phyloP scores from a whole-genome alignment of 2,113 vertebrate species.

The Orcinus orca region DNA sequence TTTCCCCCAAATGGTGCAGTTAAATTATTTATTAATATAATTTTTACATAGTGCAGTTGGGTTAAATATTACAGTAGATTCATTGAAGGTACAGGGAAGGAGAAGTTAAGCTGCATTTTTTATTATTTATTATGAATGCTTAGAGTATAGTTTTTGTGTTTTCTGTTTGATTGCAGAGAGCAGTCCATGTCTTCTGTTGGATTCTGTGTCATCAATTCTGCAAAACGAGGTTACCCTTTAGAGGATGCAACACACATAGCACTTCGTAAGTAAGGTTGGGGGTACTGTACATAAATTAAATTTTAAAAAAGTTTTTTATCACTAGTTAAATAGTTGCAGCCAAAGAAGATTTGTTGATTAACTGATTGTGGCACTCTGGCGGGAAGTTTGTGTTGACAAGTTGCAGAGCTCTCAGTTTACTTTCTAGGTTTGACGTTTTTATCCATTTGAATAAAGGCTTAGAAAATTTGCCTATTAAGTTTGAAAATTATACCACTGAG shows the following conservation, averaged over 20 bases:
- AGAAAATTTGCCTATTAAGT: not conserved
- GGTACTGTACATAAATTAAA: not conserved
- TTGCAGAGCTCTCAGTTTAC: not conserved
- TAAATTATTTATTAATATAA: not conserved
- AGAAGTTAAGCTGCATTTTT: not conserved
- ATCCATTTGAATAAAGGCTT: not conserved
- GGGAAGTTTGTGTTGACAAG: not conserved
- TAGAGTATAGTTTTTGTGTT: not conserved
- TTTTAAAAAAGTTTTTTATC: not conserved
- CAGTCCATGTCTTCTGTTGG: conserved; percentile 94
- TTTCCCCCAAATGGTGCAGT: not conserved
- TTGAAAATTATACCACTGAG: not conserved
- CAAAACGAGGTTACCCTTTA: conserved; percentile 95
- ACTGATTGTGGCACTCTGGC: not conserved
- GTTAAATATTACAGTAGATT: not conserved
- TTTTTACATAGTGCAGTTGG: not conserved
- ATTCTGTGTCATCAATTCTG: conserved; percentile 92
- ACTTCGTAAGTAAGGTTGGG: conserved; percentile 87
- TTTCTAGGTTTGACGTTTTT: conserved; percentile 15
- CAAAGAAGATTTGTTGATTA: not conserved
- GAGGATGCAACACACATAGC: conserved; percentile 97
- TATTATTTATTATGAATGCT: not conserved
- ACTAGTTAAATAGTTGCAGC: not conserved
- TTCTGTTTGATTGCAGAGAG: conserved; percentile 86
- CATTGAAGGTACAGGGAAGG: not conserved